Evolutionary conservation across 2,888 invertebrate genomes (phyloP), one percentile per base, ranked within the genome.

Genomic region (Synanthedon myopaeformis): DNA sequence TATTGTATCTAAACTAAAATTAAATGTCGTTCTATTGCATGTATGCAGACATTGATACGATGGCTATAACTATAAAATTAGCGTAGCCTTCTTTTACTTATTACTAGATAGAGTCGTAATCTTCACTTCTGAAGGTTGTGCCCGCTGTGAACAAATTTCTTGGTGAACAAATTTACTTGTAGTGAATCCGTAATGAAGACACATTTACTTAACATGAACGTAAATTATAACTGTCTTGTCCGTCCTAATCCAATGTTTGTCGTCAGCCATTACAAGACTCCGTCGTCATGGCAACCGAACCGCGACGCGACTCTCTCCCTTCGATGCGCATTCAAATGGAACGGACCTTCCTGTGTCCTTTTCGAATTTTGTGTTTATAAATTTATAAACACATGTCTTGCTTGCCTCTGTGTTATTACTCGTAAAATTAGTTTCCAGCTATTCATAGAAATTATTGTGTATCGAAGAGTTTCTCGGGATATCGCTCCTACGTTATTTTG

Each of bases 271-370:
- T 57, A 56, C 56, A 42, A 48, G 19, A 42, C 48, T 19, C 19
- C 19, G 45, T 52, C 45, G 17, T 17, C 45, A 52, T 17, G 41
- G 41, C 53, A 57, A 58, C 53, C 60, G 53, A 53, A 63, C 59
- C 63, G 61, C 57, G 58, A 55, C 62, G 42, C 60, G 35, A 60
- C 61, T 41, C 52, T 54, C 54, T 55, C 54, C 55, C 60, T 54
- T 58, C 59, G 53, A 51, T 63, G 61, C 54, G 61, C 67, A 65
- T 55, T 65, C 58, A 55, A 48, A 50, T 49, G 57, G 61, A 80
- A 77, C 76, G 63, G 64, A 66, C 67, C 69, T 70, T 69, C 66
- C 64, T 61, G 63, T 59, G 63, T 59, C 62, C 63, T 60, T 63
- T 59, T 35, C 61, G 58, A 62, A 64, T 62, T 63, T 23, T 48